Base-by-base conservation (phyloP, 2,888 invertebrate genomes). In the Hypena proboscidalis region DNA sequence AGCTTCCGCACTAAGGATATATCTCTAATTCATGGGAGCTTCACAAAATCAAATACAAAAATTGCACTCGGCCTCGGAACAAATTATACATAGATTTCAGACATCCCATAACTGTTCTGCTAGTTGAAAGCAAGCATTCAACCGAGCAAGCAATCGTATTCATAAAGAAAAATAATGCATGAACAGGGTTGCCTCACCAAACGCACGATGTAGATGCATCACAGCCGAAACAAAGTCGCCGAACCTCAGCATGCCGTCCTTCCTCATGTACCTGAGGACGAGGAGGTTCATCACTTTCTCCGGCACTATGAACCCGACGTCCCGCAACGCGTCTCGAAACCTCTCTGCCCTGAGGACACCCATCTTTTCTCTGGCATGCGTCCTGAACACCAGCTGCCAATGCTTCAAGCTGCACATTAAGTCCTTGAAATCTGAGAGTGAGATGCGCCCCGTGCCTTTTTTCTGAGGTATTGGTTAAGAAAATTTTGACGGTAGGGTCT, bases 151-250 rank as follows among this genome's bases (percentile, higher is more conserved):
- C n/a, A n/a, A n/a, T n/a, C n/a, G n/a, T n/a, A n/a, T n/a, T n/a
- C n/a, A n/a, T n/a, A n/a, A n/a, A n/a, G n/a, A n/a, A n/a, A n/a
- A n/a, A n/a, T n/a, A n/a, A n/a, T n/a, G n/a, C n/a, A n/a, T n/a
- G n/a, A n/a, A n/a, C n/a, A n/a, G n/a, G n/a, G n/a, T n/a, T n/a
- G n/a, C n/a, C 93, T 93, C 91, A 96, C 97, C 95, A 79, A 98
- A 98, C 9, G 97, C 96, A 35, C 97, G 94, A 58, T 96, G 97
- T 47, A 98, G 91, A 77, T 97, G 97, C 67, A 98, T 91, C 66
- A 98, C 96, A 26, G 97, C 96, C 0, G 96, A 96, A 1, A 97
- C 97, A 77, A 97, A 98, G 81, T 98, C 98, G 5, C 97, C 97
- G 72, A 98, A 96, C 60, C 98, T 91, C 27, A 98, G 91, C 40